These are phyloP conservation scores for Aculops lycopersici DNA, from an alignment of 1,140 invertebrate genomes.

Conservation along the genomic window DNA sequence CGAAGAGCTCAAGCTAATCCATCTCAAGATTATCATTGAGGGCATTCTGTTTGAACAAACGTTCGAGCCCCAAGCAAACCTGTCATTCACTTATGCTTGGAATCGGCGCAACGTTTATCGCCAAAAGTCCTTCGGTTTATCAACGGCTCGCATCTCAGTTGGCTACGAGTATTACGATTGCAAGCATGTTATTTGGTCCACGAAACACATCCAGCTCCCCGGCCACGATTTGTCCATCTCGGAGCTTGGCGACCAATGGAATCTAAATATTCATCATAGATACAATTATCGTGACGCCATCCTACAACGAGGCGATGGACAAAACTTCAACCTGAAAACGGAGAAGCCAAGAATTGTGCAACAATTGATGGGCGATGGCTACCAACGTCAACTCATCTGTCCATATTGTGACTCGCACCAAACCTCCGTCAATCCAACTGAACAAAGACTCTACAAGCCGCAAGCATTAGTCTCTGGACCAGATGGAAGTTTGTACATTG, in stretches of 20 bases:
- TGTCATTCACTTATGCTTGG: constrained; percentile 21
- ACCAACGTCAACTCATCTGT: constrained; percentile 38
- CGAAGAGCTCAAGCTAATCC: constrained; percentile 13
- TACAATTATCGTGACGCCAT: constrained; percentile 90
- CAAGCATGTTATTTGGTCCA: constrained; percentile 56
- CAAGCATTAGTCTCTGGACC: constrained; percentile 63
- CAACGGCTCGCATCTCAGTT: constrained; percentile 36
- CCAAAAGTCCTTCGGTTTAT: constrained; percentile 40
- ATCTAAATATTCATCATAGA: constrained; percentile 81
- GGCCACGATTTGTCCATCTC: constrained; percentile 93
- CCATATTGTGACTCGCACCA: constrained; percentile 47
- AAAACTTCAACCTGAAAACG: constrained; percentile 63
- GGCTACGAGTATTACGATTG: constrained; percentile 78
- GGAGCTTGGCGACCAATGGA: constrained; percentile 70
- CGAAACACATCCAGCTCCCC: constrained; percentile 57
- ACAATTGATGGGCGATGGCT: constrained; percentile 68
- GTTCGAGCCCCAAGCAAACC: constrained; percentile 20
- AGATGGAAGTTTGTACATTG: constrained; percentile 86
- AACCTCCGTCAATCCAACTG: too few relatives aligned
- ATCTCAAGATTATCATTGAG: constrained; percentile 17
- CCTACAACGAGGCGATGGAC: constrained; percentile 77
- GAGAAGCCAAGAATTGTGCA: constrained; percentile 35
- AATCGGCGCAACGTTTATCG: constrained; percentile 20
- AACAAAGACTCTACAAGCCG: constrained; percentile 53
- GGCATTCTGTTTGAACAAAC: constrained; percentile 17